Percentiles rank a stretch among this genome's conserved stretches.
phyloP scores from a whole-genome alignment of 2,113 vertebrate genomes.

The Ochotona princeps region DNA sequence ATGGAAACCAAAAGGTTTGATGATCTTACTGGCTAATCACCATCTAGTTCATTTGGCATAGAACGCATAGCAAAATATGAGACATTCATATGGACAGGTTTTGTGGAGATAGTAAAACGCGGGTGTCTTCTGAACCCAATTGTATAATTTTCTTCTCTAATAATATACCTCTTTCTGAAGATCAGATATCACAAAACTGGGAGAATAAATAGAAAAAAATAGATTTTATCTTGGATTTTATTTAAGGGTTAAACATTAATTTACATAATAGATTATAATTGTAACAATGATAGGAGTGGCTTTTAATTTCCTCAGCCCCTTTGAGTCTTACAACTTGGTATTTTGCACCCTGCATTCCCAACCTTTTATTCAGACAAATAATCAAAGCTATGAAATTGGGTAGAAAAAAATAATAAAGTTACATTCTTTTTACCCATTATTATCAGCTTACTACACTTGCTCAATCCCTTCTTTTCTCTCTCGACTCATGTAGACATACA shows the following conservation, averaged over 20 bases:
- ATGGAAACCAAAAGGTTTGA: background rate
- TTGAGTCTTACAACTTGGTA: constrained; percentile 29
- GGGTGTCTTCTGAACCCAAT: background rate
- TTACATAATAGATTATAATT: constrained; percentile 5
- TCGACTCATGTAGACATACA: background rate
- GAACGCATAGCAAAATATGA: background rate
- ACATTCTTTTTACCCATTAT: background rate
- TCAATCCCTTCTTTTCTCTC: background rate
- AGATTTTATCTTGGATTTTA: background rate
- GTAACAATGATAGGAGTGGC: background rate
- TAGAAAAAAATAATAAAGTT: background rate
- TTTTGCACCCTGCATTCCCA: background rate
- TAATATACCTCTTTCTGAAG: background rate
- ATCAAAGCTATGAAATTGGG: constrained; percentile 2
- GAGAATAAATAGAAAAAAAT: constrained; percentile 18
- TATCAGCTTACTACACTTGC: background rate
- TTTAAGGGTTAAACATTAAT: constrained; percentile 13
- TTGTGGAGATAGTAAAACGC: background rate
- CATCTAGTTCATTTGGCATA: background rate
- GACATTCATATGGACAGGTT: background rate
- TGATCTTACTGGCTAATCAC: background rate
- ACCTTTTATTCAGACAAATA: constrained; percentile 25
- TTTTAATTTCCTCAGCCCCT: background rate
- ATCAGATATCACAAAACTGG: background rate
- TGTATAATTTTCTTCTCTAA: background rate